Evolutionary conservation across 92 coral and sea anemone species (phyloP), one percentile per base, ranked within the genome.

Genomic region (Umimayanthus chanpuru): DNA sequence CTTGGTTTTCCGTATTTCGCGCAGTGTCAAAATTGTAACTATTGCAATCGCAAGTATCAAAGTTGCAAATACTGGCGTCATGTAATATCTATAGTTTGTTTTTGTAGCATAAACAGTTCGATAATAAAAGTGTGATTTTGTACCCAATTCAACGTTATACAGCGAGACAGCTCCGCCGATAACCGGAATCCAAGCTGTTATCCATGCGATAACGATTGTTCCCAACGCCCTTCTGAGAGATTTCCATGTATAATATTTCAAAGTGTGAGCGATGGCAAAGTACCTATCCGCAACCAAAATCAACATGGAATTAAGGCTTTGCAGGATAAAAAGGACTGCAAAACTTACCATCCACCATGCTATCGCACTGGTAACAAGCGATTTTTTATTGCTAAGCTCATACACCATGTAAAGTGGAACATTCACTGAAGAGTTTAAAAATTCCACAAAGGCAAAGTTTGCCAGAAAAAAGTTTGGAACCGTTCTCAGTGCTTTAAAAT

Each of bases 191-290:
- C 56, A 20, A 26, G 84, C 25, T 18, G 41, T 30, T 5, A 80
- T 80, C 84, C 68, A 80, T 9, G 84, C 44, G 0, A 6, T 10
- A 15, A 16, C 5, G 11, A 56, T 21, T 18, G 72, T 49, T 15
- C 12, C 28, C 9, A 80, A 0, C 39, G 72, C 84, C 14, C 36
- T 80, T 49, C 23, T 50, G 40, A 20, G 40, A 26, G 84, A 53
- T 80, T 80, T 80, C 84, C 84, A 80, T 15, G 25, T n/a, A 29
- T 29, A 20, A 15, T 29, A 80, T 23, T 50, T 80, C 43, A 80
- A 4, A 23, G 43, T 61, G 15, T 29, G 72, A 36, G 43, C 47
- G 83, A 80, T 80, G 12, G 84, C 68, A 80, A 55, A 21, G 25
- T 80, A 80, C 53, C 84, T 80, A 21, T 79, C 83, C 25, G 29